Base-by-base conservation (phyloP, 92 coral and sea anemone species). In the Parazoanthus darwini region DNA sequence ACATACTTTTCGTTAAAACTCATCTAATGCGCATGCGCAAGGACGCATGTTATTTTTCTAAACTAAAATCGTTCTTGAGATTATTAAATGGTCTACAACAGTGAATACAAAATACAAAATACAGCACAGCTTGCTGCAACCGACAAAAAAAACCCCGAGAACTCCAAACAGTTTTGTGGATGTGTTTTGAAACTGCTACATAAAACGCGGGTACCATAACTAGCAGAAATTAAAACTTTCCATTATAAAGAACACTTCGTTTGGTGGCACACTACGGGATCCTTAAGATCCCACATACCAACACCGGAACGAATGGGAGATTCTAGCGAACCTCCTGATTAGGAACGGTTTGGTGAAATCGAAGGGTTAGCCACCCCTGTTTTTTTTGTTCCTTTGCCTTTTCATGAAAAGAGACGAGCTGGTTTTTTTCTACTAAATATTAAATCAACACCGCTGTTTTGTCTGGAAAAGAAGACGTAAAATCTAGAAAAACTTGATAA, bases 321-420 rank as follows among this genome's bases (percentile, higher is more conserved):
- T 89, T 92, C 96, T 94, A 94, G 96, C 96, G 96, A 93, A 78
- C 96, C 96, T 93, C 96, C 93, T 87, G 96, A 94, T 88, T 90
- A 92, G 96, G 96, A 93, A 94, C 96, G 96, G 96, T 94, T 92
- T 92, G 94, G 94, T 92, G 94, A 92, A 92, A 92, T 92, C 93
- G 90, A 92, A 89, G 94, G 94, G 94, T 51, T 89, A 92, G 92
- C 92, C 94, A 92, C 90, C 94, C 92, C 94, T 38, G 59, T 23
- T 86, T 92, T 92, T 91, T 91, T 89, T 22, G 2, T 11, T 39
- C n/a, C 43, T 73, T 33, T 37, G 13, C 77, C 39, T 33, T 73
- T 5, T 48, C 51, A 48, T 48, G 51, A 8, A 10, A 73, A 73
- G 23, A 58, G 20, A 15, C 66, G 18, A 58, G 36, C 76, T 71